A percentile compares a stretch with the other conserved stretches of the same genome.
Evolutionary conservation across 2,797 vertebrate genomes (phyloP).

Genomic region (Margarornis squamiger): DNA sequence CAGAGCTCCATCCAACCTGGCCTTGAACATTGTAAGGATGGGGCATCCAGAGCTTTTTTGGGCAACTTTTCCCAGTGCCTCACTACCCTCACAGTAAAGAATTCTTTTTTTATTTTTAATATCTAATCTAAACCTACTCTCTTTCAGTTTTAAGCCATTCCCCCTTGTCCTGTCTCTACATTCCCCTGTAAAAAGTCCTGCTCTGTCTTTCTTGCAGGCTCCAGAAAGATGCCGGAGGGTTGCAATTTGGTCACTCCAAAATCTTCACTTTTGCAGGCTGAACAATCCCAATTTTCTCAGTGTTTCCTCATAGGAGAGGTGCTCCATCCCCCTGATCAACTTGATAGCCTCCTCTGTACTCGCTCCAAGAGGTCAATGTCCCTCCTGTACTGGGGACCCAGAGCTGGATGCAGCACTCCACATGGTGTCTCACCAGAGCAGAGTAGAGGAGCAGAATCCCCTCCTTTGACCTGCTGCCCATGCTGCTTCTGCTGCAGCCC

Average conservation of each 20-base stretch:
- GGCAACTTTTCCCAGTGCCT: background rate
- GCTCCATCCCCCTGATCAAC: background rate
- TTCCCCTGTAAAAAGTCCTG: background rate
- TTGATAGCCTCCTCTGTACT: background rate
- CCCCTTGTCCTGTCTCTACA: background rate
- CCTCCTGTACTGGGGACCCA: background rate
- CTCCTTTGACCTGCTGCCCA: background rate
- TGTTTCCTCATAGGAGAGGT: background rate
- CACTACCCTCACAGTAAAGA: background rate
- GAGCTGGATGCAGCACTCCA: background rate
- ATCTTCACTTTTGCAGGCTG: background rate
- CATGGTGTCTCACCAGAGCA: background rate
- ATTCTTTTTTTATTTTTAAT: background rate
- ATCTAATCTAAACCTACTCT: background rate
- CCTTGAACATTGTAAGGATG: background rate
- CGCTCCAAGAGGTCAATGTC: accelerated
- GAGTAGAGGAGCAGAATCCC: background rate
- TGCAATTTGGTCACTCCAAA: background rate
- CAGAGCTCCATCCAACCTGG: background rate
- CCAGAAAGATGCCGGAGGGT: background rate
- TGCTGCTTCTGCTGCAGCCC: accelerated
- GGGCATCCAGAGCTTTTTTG: background rate
- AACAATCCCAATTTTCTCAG: background rate
- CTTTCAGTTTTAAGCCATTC: background rate
- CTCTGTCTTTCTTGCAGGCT: background rate